A percentile compares a stretch with the other conserved stretches of the same genome.
These are phyloP conservation scores for Myotis planiceps DNA, from an alignment of 2,797 vertebrate species.

Conservation along the genomic window DNA sequence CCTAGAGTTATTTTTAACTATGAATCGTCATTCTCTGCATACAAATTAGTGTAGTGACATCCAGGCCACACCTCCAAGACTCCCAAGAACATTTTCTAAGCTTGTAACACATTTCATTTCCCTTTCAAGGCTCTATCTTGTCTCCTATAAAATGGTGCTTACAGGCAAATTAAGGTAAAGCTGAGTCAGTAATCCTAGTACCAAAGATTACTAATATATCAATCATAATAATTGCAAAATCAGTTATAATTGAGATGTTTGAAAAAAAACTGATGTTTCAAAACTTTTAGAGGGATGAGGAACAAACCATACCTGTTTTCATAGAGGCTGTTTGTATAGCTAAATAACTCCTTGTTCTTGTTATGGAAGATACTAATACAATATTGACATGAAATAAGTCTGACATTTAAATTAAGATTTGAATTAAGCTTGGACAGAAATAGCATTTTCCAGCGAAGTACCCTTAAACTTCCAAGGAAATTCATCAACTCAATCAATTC, in stretches of 20 bases:
- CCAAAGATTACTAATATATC: background rate
- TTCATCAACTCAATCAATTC: background rate
- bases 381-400: background rate
- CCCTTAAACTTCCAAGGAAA: constrained; percentile 33
- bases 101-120: background rate
- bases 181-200: background rate
- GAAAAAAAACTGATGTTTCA: background rate
- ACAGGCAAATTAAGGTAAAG: background rate
- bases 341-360: background rate
- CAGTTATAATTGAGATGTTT: background rate
- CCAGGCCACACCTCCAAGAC: background rate
- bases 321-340: background rate
- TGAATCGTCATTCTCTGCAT: background rate
- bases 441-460: background rate
- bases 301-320: constrained; percentile 14
- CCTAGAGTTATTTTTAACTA: background rate
- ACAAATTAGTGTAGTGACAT: background rate
- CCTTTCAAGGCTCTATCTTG: background rate
- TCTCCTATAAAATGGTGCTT: background rate
- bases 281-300: background rate
- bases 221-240: background rate
- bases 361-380: background rate
- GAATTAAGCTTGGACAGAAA: background rate
- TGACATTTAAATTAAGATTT: background rate
- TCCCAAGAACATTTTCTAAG: constrained; percentile 19